These are phyloP conservation scores for Enteromius paludinosus DNA, from an alignment of 2,797 vertebrate genomes.

Conservation along the genomic window DNA sequence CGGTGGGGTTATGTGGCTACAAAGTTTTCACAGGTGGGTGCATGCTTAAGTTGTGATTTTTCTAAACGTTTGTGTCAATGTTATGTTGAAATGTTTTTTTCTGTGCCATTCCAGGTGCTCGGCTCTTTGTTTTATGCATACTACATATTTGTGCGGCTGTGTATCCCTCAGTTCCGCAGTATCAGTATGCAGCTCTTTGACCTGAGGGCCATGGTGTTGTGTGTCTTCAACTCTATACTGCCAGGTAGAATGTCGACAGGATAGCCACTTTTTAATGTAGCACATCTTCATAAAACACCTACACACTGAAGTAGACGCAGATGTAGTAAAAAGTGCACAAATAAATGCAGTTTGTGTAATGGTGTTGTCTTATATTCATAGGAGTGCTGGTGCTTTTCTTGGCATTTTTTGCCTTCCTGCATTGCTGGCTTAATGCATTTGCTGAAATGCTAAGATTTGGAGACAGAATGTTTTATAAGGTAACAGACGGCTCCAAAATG, in stretches of 20 bases:
- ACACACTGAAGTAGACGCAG: not conserved
- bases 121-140: slow-evolving; percentile 93
- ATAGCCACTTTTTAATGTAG: not conserved
- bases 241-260: slow-evolving; percentile 79
- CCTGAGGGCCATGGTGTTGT: slow-evolving; percentile 88
- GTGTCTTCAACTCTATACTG: slow-evolving; percentile 94
- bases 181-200: slow-evolving; percentile 89
- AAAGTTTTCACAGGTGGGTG: slow-evolving; percentile 89
- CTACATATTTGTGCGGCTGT: slow-evolving; percentile 93
- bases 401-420: slow-evolving; percentile 91
- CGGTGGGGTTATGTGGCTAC: slow-evolving; percentile 93
- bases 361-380: slow-evolving; percentile 64
- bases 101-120: slow-evolving; percentile 81
- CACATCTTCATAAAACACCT: not conserved
- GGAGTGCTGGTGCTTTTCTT: slow-evolving; percentile 89
- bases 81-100: not conserved
- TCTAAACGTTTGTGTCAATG: not conserved
- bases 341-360: not conserved
- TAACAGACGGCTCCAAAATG: slow-evolving; percentile 53
- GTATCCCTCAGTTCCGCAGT: slow-evolving; percentile 89
- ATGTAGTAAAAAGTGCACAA: not conserved
- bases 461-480: slow-evolving; percentile 98
- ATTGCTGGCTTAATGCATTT: slow-evolving; percentile 97
- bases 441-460: slow-evolving; percentile 96
- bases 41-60: not conserved